Percentiles rank a stretch among this genome's conserved stretches.
These are phyloP conservation scores for Drosophila meridionalis DNA, from an alignment of 2,888 invertebrate species.

Conservation along the genomic window DNA sequence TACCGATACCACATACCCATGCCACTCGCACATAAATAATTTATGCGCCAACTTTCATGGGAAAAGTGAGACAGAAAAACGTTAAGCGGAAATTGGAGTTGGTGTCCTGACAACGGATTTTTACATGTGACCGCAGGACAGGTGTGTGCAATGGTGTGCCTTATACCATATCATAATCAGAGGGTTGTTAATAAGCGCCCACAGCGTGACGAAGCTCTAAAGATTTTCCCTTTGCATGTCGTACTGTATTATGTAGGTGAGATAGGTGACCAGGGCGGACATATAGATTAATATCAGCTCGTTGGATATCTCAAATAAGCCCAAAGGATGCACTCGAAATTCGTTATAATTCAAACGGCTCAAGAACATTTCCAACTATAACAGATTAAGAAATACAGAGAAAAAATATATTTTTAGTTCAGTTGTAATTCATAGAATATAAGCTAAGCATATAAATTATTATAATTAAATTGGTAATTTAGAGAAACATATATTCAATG, in stretches of 20 bases:
- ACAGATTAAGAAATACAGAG: neutral
- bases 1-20: constrained; percentile 6
- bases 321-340: constrained; percentile 63
- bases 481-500: neutral
- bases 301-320: constrained; percentile 73
- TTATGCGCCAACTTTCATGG: constrained; percentile 75
- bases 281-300: constrained; percentile 63
- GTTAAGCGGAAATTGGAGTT: constrained; percentile 67
- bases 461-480: neutral
- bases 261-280: constrained; percentile 67
- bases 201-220: constrained; percentile 63
- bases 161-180: constrained; percentile 24
- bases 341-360: constrained; percentile 58
- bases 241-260: constrained; percentile 65
- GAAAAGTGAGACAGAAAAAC: constrained; percentile 68
- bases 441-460: too few species aligned
- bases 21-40: constrained; percentile 45
- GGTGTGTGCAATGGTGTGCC: constrained; percentile 40
- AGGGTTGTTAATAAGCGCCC: constrained; percentile 40
- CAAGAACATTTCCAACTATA: constrained; percentile 70
- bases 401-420: neutral
- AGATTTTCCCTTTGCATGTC: constrained; percentile 34
- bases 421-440: too few species aligned
- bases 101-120: constrained; percentile 72
- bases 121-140: constrained; percentile 56